phyloP scores from a whole-genome alignment of 2,797 vertebrate genomes.

The Coregonus ussuriensis region DNA sequence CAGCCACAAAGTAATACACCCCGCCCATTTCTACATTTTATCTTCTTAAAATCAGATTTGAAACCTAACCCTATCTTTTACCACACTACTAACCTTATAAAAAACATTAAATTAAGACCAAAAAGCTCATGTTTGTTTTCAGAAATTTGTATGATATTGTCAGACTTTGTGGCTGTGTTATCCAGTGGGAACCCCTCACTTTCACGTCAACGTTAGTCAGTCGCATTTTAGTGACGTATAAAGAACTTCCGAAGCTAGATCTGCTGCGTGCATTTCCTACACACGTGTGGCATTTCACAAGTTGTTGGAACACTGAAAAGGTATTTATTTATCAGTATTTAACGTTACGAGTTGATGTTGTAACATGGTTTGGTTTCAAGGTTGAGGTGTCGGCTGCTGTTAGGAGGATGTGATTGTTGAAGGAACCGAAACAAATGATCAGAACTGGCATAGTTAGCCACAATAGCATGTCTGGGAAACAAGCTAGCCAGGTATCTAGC shows the following conservation, averaged over 20 bases:
- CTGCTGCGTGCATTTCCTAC: not conserved
- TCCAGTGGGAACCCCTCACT: too few species aligned
- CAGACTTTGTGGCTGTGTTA: too few species aligned
- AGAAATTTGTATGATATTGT: too few species aligned
- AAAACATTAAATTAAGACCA: too few species aligned
- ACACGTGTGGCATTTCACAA: not conserved
- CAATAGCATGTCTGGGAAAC: not conserved
- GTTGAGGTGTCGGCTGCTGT: not conserved
- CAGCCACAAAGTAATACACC: too few species aligned
- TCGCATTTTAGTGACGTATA: not conserved
- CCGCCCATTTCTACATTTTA: too few species aligned
- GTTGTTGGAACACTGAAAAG: constrained; percentile 1
- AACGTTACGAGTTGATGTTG: not conserved
- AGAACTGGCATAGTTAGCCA: not conserved
- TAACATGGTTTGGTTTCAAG: not conserved
- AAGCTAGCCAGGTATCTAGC: too few species aligned
- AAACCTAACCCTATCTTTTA: too few species aligned
- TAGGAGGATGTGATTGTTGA: not conserved
- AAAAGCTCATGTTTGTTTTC: too few species aligned
- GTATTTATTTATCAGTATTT: not conserved
- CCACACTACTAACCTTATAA: too few species aligned
- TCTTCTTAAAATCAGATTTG: too few species aligned
- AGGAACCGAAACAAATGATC: not conserved
- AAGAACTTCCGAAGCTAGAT: not conserved
- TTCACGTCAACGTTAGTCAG: not conserved